Percentiles rank a stretch among this genome's conserved stretches.
Conservation (phyloP, 2,797 vertebrate genomes). For the Cyclura pinguis region DNA sequence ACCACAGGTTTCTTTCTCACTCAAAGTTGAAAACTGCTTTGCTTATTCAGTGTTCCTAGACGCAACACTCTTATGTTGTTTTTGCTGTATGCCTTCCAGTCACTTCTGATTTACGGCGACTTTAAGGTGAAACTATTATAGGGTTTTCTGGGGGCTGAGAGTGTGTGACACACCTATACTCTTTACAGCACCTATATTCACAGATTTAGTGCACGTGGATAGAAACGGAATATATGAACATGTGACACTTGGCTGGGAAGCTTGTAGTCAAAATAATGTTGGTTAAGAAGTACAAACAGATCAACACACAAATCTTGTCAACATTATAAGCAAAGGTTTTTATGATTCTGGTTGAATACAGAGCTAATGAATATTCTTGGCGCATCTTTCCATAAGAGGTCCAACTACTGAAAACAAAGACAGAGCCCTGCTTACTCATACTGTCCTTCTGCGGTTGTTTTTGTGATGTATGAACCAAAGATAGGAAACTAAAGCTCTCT, state of each 20-base stretch:
- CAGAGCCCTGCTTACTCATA: neutral
- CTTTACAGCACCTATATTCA: neutral
- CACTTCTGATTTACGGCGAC: too few species aligned
- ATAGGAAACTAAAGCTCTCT: neutral
- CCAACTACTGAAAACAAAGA: neutral
- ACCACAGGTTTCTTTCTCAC: neutral
- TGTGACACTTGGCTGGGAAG: neutral
- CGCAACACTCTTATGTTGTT: neutral
- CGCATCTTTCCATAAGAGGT: neutral
- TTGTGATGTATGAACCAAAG: neutral
- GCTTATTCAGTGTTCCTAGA: neutral
- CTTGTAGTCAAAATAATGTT: neutral
- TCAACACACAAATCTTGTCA: neutral
- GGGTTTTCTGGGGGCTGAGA: too few species aligned
- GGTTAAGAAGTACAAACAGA: neutral
- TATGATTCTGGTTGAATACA: neutral
- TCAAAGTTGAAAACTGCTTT: neutral
- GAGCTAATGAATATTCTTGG: neutral
- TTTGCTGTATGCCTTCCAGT: too few species aligned
- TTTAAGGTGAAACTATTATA: too few species aligned
- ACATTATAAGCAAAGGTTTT: neutral
- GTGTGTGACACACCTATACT: too few species aligned
- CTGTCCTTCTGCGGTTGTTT: neutral
- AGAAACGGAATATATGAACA: neutral
- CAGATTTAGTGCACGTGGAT: neutral